Evolutionary conservation across 1,140 invertebrate genomes (phyloP), one percentile per base, ranked within the genome.

Genomic region (Neomicropteryx cornuta): DNA sequence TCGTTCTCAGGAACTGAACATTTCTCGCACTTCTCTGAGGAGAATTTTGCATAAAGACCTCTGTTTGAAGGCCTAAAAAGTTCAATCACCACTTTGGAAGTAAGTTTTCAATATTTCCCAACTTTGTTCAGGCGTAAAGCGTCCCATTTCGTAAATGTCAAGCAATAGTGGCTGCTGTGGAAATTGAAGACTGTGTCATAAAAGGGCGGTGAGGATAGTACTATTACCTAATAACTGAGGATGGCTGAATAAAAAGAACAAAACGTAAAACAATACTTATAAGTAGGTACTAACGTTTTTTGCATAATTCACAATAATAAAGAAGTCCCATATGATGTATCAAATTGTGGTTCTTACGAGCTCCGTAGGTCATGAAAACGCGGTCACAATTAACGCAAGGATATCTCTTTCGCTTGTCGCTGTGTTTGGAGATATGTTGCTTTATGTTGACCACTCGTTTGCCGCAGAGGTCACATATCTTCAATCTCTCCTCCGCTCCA

Each of bases 241-340:
- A 6, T 16, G 18, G n/a, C n/a, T n/a, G n/a, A n/a, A n/a, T n/a
- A n/a, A n/a, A n/a, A n/a, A n/a, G n/a, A n/a, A n/a, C n/a, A n/a
- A n/a, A n/a, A n/a, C n/a, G n/a, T n/a, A n/a, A n/a, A n/a, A n/a
- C n/a, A n/a, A n/a, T n/a, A n/a, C n/a, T n/a, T n/a, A n/a, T n/a
- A n/a, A n/a, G n/a, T n/a, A n/a, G n/a, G n/a, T n/a, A 40, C 39
- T 36, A 31, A 45, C 43, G 24, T 28, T 45, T 45, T 27, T 45
- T 38, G 24, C 43, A 45, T 8, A 45, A 31, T 32, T 33, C 38
- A 33, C 43, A 45, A 37, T 27, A 41, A 36, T 45, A 45, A 11
- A 33, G 16, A 2, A 28, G 3, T n/a, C 43, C 43, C n/a, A 44
- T 33, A 29, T 44, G 43, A 24, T 37, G 29, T 19, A 41, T 33